Evolutionary conservation across 2,888 invertebrate genomes (phyloP).

Genomic region (Zonitis immaculata): DNA sequence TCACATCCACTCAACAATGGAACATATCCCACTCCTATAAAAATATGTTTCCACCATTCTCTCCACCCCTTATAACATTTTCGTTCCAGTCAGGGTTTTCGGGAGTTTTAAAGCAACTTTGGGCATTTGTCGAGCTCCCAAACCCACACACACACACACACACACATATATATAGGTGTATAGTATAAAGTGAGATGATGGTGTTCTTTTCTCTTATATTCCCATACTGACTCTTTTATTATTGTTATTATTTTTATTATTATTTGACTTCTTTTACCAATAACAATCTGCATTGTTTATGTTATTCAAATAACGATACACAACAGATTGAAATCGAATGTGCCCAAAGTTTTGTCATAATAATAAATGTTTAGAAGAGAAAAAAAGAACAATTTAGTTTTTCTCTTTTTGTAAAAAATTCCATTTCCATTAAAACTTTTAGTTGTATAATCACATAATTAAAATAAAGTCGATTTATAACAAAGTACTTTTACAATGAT

Average conservation of each 20-base stretch:
- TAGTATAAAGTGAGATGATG: neutral
- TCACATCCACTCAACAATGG: slow-evolving; percentile 32
- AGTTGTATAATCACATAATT: slow-evolving; percentile 38
- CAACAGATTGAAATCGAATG: slow-evolving; percentile 14
- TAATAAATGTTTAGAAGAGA: slow-evolving; percentile 15
- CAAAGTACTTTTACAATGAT: slow-evolving; percentile 36
- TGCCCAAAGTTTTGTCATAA: slow-evolving; percentile 10
- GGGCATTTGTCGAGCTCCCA: neutral
- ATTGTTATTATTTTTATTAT: neutral
- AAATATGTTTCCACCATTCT: slow-evolving; percentile 20
- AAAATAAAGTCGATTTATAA: slow-evolving; percentile 40
- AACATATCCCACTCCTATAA: slow-evolving; percentile 27
- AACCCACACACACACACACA: slow-evolving; percentile 5
- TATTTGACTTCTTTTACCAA: slow-evolving; percentile 39
- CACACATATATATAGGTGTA: neutral
- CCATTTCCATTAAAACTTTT: slow-evolving; percentile 26
- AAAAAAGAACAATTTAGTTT: neutral
- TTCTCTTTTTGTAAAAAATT: slow-evolving; percentile 24
- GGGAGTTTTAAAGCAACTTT: slow-evolving; percentile 18
- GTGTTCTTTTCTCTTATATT: neutral
- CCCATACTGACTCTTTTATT: neutral
- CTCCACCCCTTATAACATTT: slow-evolving; percentile 10
- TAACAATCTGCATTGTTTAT: slow-evolving; percentile 33
- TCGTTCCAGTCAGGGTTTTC: neutral
- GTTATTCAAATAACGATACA: slow-evolving; percentile 33